Base-by-base conservation (phyloP, 2,797 vertebrate species). In the Crenuchus spilurus region DNA sequence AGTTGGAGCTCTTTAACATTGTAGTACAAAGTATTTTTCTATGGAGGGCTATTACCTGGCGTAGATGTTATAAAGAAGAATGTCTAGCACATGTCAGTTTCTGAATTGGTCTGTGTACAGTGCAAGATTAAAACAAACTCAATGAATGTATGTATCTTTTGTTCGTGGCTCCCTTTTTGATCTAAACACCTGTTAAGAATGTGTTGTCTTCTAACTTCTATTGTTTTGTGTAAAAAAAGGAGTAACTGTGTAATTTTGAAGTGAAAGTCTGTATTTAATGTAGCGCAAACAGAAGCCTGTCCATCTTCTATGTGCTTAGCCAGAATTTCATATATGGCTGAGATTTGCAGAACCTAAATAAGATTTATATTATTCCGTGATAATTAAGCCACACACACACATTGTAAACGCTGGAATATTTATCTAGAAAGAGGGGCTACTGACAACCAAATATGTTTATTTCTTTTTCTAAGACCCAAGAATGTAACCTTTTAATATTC, bases 111-210 rank as follows among this genome's bases (percentile, higher is more conserved):
- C 62, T 77, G 31, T 66, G 51, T 80, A 51, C 68, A 69, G 66
- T 67, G 37, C 62, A 80, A 78, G 68, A 71, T 66, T 75, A 24
- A 83, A 75, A 70, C 74, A 37, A 72, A 75, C 74, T 79, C 22
- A 14, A 55, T 77, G 81, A 86, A 85, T 86, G 82, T 85, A 82
- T 73, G 64, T 61, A 73, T 18, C 61, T 70, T 70, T 68, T 70
- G 41, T 75, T 46, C 26, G 39, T 54, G 57, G 42, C 61, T 75
- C 37, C 63, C 73, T 20, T 37, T 68, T 58, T 75, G 49, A 52
- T 10, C 51, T 60, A 37, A 55, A 62, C 20, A 31, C 63, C 54
- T 46, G 58, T 41, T 54, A 68, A 48, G 65, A 79, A 71, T 63
- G 48, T 75, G 48, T 42, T 66, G 60, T 74, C n/a, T n/a, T n/a